Conservation (phyloP, 2,888 invertebrate species). For the Drosophila hamatofila region DNA sequence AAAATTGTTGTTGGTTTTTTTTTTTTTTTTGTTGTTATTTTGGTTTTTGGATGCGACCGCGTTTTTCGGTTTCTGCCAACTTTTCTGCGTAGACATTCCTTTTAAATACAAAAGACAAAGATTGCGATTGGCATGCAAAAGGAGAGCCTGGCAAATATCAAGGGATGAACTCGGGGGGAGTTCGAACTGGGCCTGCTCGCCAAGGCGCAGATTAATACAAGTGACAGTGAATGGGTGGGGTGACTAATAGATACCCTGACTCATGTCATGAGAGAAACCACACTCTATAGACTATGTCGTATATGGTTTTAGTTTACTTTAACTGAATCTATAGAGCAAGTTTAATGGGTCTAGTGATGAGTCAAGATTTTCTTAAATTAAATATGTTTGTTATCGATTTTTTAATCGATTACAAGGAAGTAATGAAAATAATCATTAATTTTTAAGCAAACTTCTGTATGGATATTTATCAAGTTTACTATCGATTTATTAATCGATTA, state of each 20-base stretch:
- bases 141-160: conserved; percentile 15
- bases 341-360: neutral
- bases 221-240: neutral
- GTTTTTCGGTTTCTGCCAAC: conserved; percentile 58
- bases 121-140: conserved; percentile 69
- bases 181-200: conserved; percentile 5
- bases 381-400: neutral
- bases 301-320: neutral
- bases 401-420: neutral
- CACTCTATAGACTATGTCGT: neutral
- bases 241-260: conserved; percentile 2
- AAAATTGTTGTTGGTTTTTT: conserved; percentile 5
- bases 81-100: conserved; percentile 36
- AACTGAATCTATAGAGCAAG: neutral
- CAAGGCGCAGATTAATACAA: conserved; percentile 47
- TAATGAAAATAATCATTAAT: no score
- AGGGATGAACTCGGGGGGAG: conserved; percentile 3
- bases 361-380: neutral
- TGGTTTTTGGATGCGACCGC: conserved; percentile 62
- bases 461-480: no score
- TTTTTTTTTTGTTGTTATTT: neutral
- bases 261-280: neutral
- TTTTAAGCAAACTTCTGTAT: neutral
- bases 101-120: conserved; percentile 78
- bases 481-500: neutral